These are phyloP conservation scores for Ardeotis arabs DNA, from an alignment of 2,113 vertebrate genomes.

Conservation along the genomic window DNA sequence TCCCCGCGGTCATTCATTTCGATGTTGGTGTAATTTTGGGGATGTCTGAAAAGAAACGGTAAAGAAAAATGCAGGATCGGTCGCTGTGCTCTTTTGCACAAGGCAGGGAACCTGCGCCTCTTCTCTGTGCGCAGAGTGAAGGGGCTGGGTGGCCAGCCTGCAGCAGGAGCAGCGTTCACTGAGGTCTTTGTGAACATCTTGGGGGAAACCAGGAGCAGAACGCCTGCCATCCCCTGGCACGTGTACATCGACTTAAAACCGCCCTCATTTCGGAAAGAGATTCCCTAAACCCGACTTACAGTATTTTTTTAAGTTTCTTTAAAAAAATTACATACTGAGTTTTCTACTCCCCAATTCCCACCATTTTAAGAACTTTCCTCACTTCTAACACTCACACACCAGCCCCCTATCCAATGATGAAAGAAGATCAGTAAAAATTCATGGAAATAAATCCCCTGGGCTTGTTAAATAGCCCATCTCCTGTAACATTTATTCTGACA, in stretches of 20 bases:
- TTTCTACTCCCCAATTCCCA: not conserved
- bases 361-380: not conserved
- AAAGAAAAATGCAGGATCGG: not conserved
- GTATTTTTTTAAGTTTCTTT: not conserved
- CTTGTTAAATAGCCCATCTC: not conserved
- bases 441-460: not conserved
- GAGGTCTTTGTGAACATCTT: not conserved
- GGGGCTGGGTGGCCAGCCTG: not conserved
- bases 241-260: not conserved
- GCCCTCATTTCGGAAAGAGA: not conserved
- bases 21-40: slow-evolving; percentile 39
- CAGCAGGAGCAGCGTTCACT: not conserved
- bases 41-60: not conserved
- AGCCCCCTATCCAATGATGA: not conserved
- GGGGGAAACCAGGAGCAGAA: not conserved
- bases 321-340: not conserved
- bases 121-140: not conserved
- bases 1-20: slow-evolving; percentile 5
- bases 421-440: not conserved
- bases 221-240: not conserved
- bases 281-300: not conserved
- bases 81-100: not conserved
- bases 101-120: not conserved
- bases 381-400: not conserved
- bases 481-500: not conserved